Base-by-base conservation (phyloP, 2,888 invertebrate species). In the Sarcophaga caerulescens region DNA sequence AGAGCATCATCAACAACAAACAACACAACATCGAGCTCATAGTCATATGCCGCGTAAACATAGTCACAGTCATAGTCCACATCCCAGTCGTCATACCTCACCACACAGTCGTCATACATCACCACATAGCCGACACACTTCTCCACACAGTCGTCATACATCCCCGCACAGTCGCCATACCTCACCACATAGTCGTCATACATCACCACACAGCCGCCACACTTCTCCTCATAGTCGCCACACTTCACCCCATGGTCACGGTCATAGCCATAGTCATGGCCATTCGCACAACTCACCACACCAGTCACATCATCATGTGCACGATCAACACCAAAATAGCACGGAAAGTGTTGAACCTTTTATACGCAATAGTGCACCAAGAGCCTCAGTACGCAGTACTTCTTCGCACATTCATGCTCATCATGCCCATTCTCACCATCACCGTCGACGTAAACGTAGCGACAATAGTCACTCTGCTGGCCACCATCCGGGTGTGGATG, bases 141-240 rank as follows among this genome's bases (percentile, higher is more conserved):
- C 81, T 57, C 88, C 89, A 65, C 89, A 89, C 81, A 91, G 91
- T 86, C 90, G 90, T n/a, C 91, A 91, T 78, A 90, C 91, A 14
- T 92, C 92, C 78, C 91, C 91, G 71, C 91, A 90, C 86, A 92
- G 90, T 69, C 90, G 90, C 77, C 92, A 90, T 85, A 89, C 81
- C 3, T 86, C 86, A 12, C 83, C 89, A 66, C 90, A 83, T 87
- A 90, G 89, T 84, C 84, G 89, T 17, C 88, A 89, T 74, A 89
- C 89, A 59, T 89, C 85, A 75, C 89, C 89, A 35, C 90, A 89
- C 79, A 91, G 91, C 86, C 90, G 90, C 5, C 91, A 91, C 75
- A 90, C 90, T 21, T 92, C 92, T 65, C 91, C 92, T 70, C 91
- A 90, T 85, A 92, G 90, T 74, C 90, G 90, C 83, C 92, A 90